phyloP scores from a whole-genome alignment of 2,888 invertebrate species.

The Polia nebulosa region DNA sequence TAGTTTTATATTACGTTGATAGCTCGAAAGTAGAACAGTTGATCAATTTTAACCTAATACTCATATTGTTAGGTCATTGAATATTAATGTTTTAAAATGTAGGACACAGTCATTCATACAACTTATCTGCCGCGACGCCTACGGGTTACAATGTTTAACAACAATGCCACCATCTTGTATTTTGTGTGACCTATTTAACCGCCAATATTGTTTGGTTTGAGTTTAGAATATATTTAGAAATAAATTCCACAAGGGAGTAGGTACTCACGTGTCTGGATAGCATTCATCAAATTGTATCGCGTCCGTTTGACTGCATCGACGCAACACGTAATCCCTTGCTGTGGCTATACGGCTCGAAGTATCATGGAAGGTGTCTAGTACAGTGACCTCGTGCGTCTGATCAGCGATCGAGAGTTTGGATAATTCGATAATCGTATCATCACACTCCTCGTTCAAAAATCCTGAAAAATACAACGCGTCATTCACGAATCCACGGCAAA shows the following conservation, averaged over 20 bases:
- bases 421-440: slow-evolving; percentile 90
- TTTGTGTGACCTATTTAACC: slow-evolving; percentile 74
- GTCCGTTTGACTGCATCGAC: slow-evolving; percentile 93
- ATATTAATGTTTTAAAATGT: slow-evolving; percentile 45
- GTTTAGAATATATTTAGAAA: slow-evolving; percentile 11
- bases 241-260: slow-evolving; percentile 55
- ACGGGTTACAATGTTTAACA: slow-evolving; percentile 62
- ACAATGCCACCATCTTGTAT: slow-evolving; percentile 73
- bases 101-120: slow-evolving; percentile 46
- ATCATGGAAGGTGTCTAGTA: slow-evolving; percentile 86
- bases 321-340: slow-evolving; percentile 90
- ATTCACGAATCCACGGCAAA: slow-evolving; percentile 64
- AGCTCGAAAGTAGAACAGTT: slow-evolving; percentile 41
- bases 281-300: slow-evolving; percentile 92
- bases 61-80: slow-evolving; percentile 46
- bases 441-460: slow-evolving; percentile 90
- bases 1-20: slow-evolving; percentile 10
- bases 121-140: slow-evolving; percentile 33
- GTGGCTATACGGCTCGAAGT: slow-evolving; percentile 80
- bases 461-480: slow-evolving; percentile 79
- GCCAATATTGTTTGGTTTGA: slow-evolving; percentile 44
- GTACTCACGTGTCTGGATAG: slow-evolving; percentile 92
- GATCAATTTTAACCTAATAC: slow-evolving; percentile 37
- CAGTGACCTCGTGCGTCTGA: slow-evolving; percentile 85
- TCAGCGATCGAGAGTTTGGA: slow-evolving; percentile 89